These are phyloP conservation scores for Pterobdella sp. DNA, from an alignment of 2,888 invertebrate genomes.

Conservation along the genomic window DNA sequence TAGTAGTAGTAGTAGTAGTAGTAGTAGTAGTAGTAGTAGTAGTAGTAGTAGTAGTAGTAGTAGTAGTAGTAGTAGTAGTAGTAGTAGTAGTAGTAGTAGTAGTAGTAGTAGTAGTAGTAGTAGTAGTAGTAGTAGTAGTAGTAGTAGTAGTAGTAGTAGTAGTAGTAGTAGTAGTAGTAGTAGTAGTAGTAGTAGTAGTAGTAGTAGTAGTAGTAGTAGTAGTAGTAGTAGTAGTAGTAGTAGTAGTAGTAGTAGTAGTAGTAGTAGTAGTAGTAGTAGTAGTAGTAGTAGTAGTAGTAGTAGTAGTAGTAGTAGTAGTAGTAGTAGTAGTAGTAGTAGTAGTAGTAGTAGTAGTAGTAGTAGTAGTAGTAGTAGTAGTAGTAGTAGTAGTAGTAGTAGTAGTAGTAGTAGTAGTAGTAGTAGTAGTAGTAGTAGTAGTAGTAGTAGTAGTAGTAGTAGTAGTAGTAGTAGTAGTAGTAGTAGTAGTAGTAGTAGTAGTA, in stretches of 20 bases:
- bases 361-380: constrained; percentile 27
- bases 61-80: constrained; percentile 28
- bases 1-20: constrained; percentile 28
- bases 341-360: constrained; percentile 22
- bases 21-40: constrained; percentile 25
- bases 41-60: constrained; percentile 24
- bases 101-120: constrained; percentile 27
- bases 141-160: constrained; percentile 28
- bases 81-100: constrained; percentile 28
- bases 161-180: constrained; percentile 27
- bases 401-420: constrained; percentile 28
- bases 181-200: constrained; percentile 24
- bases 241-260: constrained; percentile 29
- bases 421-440: constrained; percentile 28
- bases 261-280: constrained; percentile 30
- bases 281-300: constrained; percentile 20
- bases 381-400: constrained; percentile 23
- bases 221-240: constrained; percentile 11
- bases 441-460: constrained; percentile 28
- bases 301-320: constrained; percentile 30
- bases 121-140: constrained; percentile 23
- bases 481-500: constrained; percentile 27
- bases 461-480: constrained; percentile 27
- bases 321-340: constrained; percentile 25
- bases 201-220: constrained; percentile 31